Conservation (phyloP, 2,797 vertebrate genomes). For the Channa striata region DNA sequence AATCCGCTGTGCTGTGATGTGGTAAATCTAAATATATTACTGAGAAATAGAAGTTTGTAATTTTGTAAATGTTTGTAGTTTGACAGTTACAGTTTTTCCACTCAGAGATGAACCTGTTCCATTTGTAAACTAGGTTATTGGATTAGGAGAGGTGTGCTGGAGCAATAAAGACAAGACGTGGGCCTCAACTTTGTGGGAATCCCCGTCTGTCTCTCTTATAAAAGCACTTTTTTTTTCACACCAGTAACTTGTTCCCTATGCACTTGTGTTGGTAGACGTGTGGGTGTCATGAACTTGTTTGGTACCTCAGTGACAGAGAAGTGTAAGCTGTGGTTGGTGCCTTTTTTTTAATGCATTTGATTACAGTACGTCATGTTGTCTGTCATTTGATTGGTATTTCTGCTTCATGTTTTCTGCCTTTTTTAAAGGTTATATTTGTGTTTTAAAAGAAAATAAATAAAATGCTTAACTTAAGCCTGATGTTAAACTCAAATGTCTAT, state of each 20-base stretch:
- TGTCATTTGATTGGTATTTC: slow-evolving; percentile 28
- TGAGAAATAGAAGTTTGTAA: slow-evolving; percentile 30
- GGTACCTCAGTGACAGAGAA: slow-evolving; percentile 25
- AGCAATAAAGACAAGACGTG: slow-evolving; percentile 20
- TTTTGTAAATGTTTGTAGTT: slow-evolving; percentile 46
- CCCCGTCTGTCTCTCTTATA: slow-evolving; percentile 32
- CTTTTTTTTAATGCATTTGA: slow-evolving; percentile 52
- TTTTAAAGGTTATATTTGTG: slow-evolving; percentile 61
- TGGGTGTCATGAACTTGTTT: slow-evolving; percentile 36
- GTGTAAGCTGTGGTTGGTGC: slow-evolving; percentile 8
- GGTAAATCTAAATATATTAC: slow-evolving; percentile 52
- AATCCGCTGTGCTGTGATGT: slow-evolving; percentile 30
- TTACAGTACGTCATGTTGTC: slow-evolving; percentile 16
- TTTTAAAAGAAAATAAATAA: slow-evolving; percentile 72
- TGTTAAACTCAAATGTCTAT: neutral
- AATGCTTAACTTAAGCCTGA: slow-evolving; percentile 12
- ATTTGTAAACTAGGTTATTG: slow-evolving; percentile 53
- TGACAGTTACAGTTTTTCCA: slow-evolving; percentile 40
- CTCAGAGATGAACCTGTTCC: slow-evolving; percentile 34
- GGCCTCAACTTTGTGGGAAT: slow-evolving; percentile 32
- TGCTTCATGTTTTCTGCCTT: slow-evolving; percentile 51
- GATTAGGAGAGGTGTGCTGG: slow-evolving; percentile 56
- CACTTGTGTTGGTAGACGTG: slow-evolving; percentile 42
- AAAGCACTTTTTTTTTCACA: slow-evolving; percentile 70
- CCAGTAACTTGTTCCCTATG: slow-evolving; percentile 65